Percentiles rank a stretch among this genome's conserved stretches.
Evolutionary conservation across 2,888 invertebrate species (phyloP).

Genomic region (Xestoiulus laeticollis): DNA sequence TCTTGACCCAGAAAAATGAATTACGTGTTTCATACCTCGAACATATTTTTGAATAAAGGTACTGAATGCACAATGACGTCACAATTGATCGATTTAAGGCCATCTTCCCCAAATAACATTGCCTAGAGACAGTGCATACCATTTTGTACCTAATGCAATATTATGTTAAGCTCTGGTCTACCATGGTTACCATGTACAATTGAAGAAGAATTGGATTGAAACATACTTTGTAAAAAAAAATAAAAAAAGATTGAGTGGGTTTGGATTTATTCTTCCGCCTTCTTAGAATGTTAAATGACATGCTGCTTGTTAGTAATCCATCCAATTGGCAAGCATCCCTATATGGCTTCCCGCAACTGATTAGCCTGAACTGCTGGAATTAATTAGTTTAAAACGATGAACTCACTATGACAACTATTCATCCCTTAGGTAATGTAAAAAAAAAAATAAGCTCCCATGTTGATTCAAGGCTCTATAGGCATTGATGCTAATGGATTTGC

Average conservation of each 20-base stretch:
- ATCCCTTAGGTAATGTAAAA: background rate
- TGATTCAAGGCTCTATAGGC: background rate
- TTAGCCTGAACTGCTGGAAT: background rate
- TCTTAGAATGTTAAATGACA: background rate
- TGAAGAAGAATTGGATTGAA: background rate
- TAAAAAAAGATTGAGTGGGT: background rate
- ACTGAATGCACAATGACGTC: background rate
- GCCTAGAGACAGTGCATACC: background rate
- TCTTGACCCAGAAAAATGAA: too few species aligned
- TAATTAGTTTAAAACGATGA: slow-evolving; percentile 1
- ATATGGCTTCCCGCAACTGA: background rate
- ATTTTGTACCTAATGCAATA: background rate
- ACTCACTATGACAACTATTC: background rate
- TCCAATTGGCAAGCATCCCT: background rate
- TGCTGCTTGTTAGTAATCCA: background rate
- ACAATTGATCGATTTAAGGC: background rate
- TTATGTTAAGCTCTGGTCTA: background rate
- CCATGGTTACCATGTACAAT: background rate
- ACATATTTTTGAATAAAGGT: too few species aligned
- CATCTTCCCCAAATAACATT: background rate
- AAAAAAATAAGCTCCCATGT: background rate
- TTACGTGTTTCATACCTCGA: too few species aligned
- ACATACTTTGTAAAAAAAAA: background rate
- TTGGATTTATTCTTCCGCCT: background rate
- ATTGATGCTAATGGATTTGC: background rate